These are phyloP conservation scores for Lomographa bimaculata DNA, from an alignment of 2,888 invertebrate genomes.

Conservation along the genomic window DNA sequence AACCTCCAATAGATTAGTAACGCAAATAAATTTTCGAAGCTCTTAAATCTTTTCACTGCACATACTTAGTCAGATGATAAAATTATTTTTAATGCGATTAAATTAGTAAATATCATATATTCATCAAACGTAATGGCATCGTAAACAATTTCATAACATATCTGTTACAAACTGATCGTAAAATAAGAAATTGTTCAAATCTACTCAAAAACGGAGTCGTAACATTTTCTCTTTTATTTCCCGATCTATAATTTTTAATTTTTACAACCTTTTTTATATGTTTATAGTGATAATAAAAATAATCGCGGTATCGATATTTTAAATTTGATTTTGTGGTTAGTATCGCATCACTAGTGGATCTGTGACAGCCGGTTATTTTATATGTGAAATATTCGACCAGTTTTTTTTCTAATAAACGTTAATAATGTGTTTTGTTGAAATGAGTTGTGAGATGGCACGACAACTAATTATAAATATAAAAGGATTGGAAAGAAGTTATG, in stretches of 20 bases:
- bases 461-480: too few species aligned
- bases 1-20: constrained; percentile 19
- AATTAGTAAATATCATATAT: constrained; percentile 31
- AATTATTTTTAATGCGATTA: constrained; percentile 29
- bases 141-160: constrained; percentile 29
- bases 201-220: constrained; percentile 17
- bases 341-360: constrained; percentile 21
- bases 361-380: constrained; percentile 7
- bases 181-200: constrained; percentile 25
- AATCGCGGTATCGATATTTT: constrained; percentile 18
- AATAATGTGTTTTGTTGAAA: constrained; percentile 19
- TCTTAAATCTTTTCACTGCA: constrained; percentile 15
- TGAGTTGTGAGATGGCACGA: not conserved
- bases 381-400: constrained; percentile 13
- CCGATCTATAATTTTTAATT: constrained; percentile 20
- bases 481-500: too few species aligned
- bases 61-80: constrained; percentile 20
- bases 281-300: constrained; percentile 20
- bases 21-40: constrained; percentile 24
- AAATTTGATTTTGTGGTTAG: constrained; percentile 11
- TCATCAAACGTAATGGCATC: constrained; percentile 25
- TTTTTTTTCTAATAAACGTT: constrained; percentile 17
- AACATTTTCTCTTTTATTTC: constrained; percentile 27
- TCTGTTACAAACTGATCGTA: constrained; percentile 17
- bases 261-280: constrained; percentile 17